A percentile compares a stretch with the other conserved stretches of the same genome.
Conservation (phyloP, 35 echinoderm and acorn worm species). For the Apostichopus californicus region DNA sequence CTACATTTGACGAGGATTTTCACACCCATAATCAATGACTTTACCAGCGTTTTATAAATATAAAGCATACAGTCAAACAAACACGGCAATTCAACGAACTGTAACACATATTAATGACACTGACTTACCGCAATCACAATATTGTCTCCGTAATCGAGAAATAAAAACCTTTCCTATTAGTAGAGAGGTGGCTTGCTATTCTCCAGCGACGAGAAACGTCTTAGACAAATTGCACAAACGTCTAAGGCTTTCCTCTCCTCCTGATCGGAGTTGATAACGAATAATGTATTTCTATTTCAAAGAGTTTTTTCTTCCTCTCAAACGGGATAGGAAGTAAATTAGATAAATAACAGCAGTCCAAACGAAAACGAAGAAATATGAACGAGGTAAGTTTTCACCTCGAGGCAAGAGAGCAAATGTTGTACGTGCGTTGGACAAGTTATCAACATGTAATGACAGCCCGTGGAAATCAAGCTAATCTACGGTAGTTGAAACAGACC, state of each 20-base stretch:
- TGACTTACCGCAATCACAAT: constrained; percentile 35
- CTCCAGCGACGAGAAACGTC: constrained; percentile 1
- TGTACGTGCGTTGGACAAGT: constrained; percentile 10
- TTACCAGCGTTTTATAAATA: no score
- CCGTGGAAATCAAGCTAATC: background rate
- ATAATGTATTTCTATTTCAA: constrained; percentile 21
- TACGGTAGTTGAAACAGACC: constrained; percentile 10
- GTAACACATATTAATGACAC: background rate
- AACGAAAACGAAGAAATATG: constrained; percentile 16
- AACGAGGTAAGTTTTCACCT: constrained; percentile 1
- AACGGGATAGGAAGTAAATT: constrained; percentile 29
- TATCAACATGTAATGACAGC: constrained; percentile 36
- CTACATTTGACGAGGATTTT: no score
- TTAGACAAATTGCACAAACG: background rate
- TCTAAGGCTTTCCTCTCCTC: background rate
- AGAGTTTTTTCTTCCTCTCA: background rate
- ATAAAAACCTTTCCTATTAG: background rate
- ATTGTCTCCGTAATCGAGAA: background rate
- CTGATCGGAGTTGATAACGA: constrained; percentile 3
- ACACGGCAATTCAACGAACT: background rate
- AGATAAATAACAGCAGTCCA: constrained; percentile 21
- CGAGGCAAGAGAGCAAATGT: constrained; percentile 38
- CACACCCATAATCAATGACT: no score
- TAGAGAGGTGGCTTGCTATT: constrained; percentile 17
- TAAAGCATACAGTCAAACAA: no score